phyloP scores from a whole-genome alignment of 2,888 invertebrate species.

The Spilarctia lutea region DNA sequence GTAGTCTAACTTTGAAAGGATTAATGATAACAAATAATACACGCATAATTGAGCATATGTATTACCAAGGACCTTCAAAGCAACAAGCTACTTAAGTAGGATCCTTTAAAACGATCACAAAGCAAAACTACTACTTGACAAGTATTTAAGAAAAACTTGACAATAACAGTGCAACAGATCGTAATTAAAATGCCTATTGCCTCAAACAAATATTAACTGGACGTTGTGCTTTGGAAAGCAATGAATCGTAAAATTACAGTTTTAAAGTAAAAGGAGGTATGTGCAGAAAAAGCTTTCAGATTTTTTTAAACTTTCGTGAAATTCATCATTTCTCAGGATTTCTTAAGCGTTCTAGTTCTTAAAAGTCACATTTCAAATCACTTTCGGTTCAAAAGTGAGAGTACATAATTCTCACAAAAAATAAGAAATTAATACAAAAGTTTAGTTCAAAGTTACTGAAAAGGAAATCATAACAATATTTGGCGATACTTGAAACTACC shows the following conservation, averaged over 20 bases:
- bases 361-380: background rate
- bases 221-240: constrained; percentile 27
- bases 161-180: constrained; percentile 49
- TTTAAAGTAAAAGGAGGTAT: constrained; percentile 29
- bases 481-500: too few relatives aligned
- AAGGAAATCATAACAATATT: background rate
- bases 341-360: background rate
- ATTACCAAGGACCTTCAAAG: constrained; percentile 52
- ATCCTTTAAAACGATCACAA: constrained; percentile 60
- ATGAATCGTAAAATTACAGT: constrained; percentile 32
- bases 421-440: background rate
- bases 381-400: background rate
- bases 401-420: background rate
- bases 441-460: background rate
- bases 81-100: constrained; percentile 43
- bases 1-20: constrained; percentile 42
- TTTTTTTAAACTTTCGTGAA: background rate
- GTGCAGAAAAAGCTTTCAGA: background rate
- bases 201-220: constrained; percentile 30
- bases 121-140: constrained; percentile 41
- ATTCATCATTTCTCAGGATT: background rate
- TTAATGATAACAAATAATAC: constrained; percentile 55
- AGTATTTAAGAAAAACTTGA: constrained; percentile 43
- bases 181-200: constrained; percentile 41
- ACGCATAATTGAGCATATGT: constrained; percentile 66